A percentile compares a stretch with the other conserved stretches of the same genome.
Evolutionary conservation across 2,888 invertebrate species (phyloP).

Genomic region (Liopterus haemorrhoidalis): DNA sequence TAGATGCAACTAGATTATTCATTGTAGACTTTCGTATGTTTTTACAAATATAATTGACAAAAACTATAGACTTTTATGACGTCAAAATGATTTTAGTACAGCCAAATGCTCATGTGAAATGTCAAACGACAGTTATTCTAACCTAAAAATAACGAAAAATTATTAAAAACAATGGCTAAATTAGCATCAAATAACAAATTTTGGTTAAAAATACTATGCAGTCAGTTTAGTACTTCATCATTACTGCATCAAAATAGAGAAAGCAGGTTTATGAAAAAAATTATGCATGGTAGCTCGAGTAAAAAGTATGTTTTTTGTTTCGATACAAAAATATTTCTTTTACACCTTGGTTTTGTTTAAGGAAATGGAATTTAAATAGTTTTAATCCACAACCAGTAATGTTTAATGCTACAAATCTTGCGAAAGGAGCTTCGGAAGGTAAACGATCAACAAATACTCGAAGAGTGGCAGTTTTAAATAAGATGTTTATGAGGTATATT

Average conservation of each 20-base stretch:
- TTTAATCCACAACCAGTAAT: too few relatives aligned
- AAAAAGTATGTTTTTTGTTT: slow-evolving; percentile 10
- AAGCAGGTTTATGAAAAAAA: slow-evolving; percentile 18
- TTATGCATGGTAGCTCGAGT: slow-evolving; percentile 11
- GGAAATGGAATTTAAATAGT: slow-evolving; percentile 15
- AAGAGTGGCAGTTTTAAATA: slow-evolving; percentile 64
- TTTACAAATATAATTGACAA: too few relatives aligned
- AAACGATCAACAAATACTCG: slow-evolving; percentile 52
- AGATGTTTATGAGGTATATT: slow-evolving; percentile 74
- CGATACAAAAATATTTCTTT: neutral
- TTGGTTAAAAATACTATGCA: too few relatives aligned
- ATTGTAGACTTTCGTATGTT: slow-evolving; percentile 10
- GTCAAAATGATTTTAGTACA: too few relatives aligned
- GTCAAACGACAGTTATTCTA: too few relatives aligned
- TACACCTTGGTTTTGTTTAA: neutral
- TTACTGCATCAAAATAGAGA: too few relatives aligned
- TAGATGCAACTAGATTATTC: slow-evolving; percentile 31
- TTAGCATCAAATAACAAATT: too few relatives aligned
- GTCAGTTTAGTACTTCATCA: too few relatives aligned
- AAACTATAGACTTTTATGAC: too few relatives aligned
- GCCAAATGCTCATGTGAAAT: too few relatives aligned
- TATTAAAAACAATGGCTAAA: too few relatives aligned
- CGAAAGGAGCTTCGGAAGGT: slow-evolving; percentile 45
- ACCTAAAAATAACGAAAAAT: too few relatives aligned
- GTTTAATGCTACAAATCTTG: slow-evolving; percentile 39